Evolutionary conservation across 2,888 invertebrate genomes (phyloP), one percentile per base, ranked within the genome.

Genomic region (Deilephila porcellus): DNA sequence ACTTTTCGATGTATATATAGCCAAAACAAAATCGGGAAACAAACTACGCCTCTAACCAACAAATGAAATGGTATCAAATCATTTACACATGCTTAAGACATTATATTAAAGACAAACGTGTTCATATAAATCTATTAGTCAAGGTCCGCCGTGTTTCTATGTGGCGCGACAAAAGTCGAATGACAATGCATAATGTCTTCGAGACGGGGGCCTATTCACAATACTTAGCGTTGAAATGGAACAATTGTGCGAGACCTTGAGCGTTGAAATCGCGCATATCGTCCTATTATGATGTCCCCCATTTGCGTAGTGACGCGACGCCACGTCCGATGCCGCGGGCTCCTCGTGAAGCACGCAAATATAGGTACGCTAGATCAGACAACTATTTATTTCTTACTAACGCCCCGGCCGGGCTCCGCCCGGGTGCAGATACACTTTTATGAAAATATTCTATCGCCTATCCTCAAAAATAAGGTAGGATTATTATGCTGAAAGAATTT

Each of bases 181-280:
- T 20, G 53, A 62, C 60, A 76, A 73, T 75, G 53, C 70, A 34
- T 62, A 53, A 32, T 71, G 60, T 74, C 52, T 75, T 71, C 76
- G 75, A 67, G 37, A 74, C 74, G 73, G 76, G 60, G 76, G 75
- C 78, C 79, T 78, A 79, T 83, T 83, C 80, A 77, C 80, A 81
- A 83, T 77, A 81, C 80, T 79, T 77, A 80, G 76, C 77, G 78
- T 82, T 79, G 75, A 81, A 85, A 85, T 81, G 82, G 82, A 81
- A 86, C 87, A 87, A 87, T 86, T 81, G 85, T 81, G 75, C 76
- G 77, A 74, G 83, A 82, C 84, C 84, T 88, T 88, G 86, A 82
- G 85, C 78, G 78, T 76, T 82, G 76, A 82, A 84, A 82, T 85
- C 80, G 81, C 83, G 83, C 81, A 79, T 83, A 84, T 84, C 79